Evolutionary conservation across 2,113 vertebrate genomes (phyloP).

Genomic region (Takifugu flavidus): DNA sequence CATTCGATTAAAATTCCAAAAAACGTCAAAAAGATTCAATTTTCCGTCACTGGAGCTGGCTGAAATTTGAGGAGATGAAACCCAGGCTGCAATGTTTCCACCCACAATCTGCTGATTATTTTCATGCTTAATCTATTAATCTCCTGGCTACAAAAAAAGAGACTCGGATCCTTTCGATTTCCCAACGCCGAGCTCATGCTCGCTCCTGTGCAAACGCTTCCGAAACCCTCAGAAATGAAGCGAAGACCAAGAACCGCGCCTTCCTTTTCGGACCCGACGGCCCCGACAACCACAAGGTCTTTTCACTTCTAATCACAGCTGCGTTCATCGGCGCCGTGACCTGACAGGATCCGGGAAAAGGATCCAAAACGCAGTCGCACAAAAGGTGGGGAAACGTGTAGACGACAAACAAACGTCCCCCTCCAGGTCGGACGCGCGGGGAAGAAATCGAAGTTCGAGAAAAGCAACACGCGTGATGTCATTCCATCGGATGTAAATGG

Average conservation of each 20-base stretch:
- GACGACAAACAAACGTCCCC: constrained; percentile 75
- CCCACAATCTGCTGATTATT: background rate
- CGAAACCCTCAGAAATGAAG: no score
- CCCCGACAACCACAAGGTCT: background rate
- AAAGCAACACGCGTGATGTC: constrained; percentile 67
- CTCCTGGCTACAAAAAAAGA: no score
- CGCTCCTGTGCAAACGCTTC: no score
- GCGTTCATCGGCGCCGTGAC: no score
- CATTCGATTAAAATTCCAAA: background rate
- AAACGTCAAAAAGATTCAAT: background rate
- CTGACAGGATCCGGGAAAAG: background rate
- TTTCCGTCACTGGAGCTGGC: background rate
- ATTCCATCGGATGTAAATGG: constrained; percentile 70
- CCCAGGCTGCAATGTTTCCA: background rate
- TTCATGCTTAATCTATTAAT: background rate
- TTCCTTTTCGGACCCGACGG: no score
- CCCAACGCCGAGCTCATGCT: no score
- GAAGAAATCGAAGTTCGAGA: constrained; percentile 63
- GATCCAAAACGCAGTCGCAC: background rate
- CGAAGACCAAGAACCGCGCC: no score
- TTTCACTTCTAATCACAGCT: background rate
- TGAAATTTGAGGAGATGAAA: background rate
- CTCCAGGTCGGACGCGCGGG: constrained; percentile 13
- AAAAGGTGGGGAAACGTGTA: constrained; percentile 66
- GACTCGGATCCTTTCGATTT: no score